phyloP scores from a whole-genome alignment of 2,888 invertebrate genomes.

The Lepetodrilus schrolli region DNA sequence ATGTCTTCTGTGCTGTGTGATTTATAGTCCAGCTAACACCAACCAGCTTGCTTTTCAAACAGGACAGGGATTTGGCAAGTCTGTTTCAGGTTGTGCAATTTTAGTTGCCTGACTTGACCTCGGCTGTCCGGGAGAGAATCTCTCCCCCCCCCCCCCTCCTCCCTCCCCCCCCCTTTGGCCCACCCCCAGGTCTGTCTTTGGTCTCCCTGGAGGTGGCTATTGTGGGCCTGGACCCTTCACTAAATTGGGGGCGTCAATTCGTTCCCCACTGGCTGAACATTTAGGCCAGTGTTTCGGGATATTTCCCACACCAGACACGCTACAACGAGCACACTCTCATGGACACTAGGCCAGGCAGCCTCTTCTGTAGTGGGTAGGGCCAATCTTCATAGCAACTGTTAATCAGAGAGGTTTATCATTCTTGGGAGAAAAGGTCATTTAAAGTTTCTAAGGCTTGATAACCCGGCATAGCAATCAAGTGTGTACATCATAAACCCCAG shows the following conservation, averaged over 20 bases:
- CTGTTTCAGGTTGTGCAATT: constrained; percentile 14
- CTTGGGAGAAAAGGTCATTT: too few relatives aligned
- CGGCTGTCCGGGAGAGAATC: not conserved
- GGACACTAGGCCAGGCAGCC: too few relatives aligned
- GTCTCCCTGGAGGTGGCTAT: too few relatives aligned
- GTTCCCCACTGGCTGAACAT: constrained; percentile 7
- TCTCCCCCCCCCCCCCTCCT: too few relatives aligned
- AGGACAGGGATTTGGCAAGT: constrained; percentile 14
- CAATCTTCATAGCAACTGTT: not conserved
- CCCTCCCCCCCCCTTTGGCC: too few relatives aligned
- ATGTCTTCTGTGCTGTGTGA: not conserved
- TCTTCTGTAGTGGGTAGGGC: not conserved
- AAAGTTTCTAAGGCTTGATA: too few relatives aligned
- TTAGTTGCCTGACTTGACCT: constrained; percentile 7
- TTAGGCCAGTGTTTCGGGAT: constrained; percentile 7
- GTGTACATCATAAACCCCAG: too few relatives aligned
- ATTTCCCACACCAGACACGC: constrained; percentile 10
- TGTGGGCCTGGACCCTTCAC: too few relatives aligned
- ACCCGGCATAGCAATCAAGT: too few relatives aligned
- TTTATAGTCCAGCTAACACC: not conserved
- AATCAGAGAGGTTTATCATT: not conserved
- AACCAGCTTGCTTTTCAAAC: not conserved
- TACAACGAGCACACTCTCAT: not conserved
- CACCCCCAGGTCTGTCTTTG: too few relatives aligned
- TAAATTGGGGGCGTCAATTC: constrained; percentile 21